These are phyloP conservation scores for Vimba vimba DNA, from an alignment of 2,113 vertebrate genomes.

Conservation along the genomic window DNA sequence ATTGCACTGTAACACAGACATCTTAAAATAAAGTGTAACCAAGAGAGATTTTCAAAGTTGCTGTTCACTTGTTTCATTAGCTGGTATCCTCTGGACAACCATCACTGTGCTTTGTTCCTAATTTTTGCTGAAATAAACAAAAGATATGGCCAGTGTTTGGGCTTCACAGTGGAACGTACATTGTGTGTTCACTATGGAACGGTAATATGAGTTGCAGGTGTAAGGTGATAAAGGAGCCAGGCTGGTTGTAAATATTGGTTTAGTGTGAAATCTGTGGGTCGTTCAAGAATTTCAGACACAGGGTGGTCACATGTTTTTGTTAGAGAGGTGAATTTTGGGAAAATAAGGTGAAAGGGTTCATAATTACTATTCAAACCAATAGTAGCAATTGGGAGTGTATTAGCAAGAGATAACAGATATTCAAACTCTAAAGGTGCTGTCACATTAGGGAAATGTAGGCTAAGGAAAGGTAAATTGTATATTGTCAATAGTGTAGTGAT, in stretches of 20 bases:
- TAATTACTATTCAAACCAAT: neutral
- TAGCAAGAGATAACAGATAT: neutral
- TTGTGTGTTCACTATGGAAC: constrained; percentile 35
- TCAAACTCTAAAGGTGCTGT: neutral
- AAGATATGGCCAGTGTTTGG: neutral
- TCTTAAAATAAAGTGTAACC: too few species aligned
- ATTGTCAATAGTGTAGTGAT: too few species aligned
- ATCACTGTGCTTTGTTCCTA: neutral
- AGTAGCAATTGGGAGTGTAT: neutral
- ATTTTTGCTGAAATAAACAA: neutral
- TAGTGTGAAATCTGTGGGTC: constrained; percentile 36
- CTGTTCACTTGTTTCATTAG: constrained; percentile 2
- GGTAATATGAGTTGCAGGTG: constrained; percentile 44
- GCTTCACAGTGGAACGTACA: constrained; percentile 15
- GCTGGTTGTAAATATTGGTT: constrained; percentile 52
- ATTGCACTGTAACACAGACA: too few species aligned
- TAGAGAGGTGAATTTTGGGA: neutral
- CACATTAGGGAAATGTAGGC: too few species aligned
- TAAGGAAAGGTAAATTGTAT: too few species aligned
- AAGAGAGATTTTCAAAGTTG: neutral
- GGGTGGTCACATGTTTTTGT: neutral
- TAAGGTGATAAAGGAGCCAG: constrained; percentile 52
- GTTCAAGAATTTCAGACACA: neutral
- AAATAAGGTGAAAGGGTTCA: neutral
- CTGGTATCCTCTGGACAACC: neutral